Evolutionary conservation across 2,888 invertebrate species (phyloP), one percentile per base, ranked within the genome.

Genomic region (Trissoscelio sp.): DNA sequence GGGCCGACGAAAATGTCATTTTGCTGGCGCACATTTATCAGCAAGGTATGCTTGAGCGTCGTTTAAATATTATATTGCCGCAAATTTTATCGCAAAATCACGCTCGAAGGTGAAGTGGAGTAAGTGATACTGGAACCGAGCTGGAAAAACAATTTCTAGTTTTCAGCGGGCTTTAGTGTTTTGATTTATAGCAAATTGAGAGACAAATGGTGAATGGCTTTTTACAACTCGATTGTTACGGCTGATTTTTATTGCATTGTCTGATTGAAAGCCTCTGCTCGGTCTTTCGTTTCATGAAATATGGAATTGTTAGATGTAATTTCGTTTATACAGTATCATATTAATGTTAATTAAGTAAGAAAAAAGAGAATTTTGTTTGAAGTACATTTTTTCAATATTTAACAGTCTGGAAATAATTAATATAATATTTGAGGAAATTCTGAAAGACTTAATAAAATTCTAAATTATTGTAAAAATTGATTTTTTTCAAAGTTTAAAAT

Each of bases 1-100:
- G 91, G 62, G 88, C 90, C 39, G 91, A 92, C 79, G 92, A 91
- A 53, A 92, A 92, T 81, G 88, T 92, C 77, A 89, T 89, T 81
- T 88, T 92, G 83, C 88, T 88, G 6, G 91, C 90, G 83, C 88
- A 89, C 83, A 87, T 91, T 79, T 91, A 89, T 84, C 88, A 87
- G 28, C 88, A 88, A 88, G 90, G 91, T 91, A 86, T 83, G 81
- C 39, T 34, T 12, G 22, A 34, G 4, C 4, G 12, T 37, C 34
- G 44, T 64, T 46, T 64, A 64, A 64, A 64, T 64, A 48, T 64
- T 64, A 34, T 64, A 64, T 64, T 31, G 24, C 31, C 22, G 31
- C 20, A 55, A 53, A 53, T 28, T 28, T 53, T 7, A 14, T 28
- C 16, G n/a, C 22, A 20, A 48, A 48, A 48, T 48, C 18, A 7